phyloP scores from a whole-genome alignment of 2,797 vertebrate species.

The Ispidina picta region DNA sequence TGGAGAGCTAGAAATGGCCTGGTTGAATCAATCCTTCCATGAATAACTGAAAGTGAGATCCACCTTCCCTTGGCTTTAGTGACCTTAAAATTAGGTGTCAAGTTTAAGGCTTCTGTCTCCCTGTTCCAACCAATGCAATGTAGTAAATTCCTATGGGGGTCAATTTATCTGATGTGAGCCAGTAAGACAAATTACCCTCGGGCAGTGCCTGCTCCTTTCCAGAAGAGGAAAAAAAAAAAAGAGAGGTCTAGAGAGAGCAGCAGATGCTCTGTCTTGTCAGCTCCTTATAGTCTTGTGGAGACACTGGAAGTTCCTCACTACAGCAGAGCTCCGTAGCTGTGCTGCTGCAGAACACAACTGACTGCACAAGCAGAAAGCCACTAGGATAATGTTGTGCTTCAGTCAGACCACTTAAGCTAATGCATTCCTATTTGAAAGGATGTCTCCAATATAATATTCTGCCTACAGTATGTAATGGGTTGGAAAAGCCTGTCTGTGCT shows the following conservation, averaged over 20 bases:
- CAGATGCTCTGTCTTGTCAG: neutral
- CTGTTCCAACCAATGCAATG: neutral
- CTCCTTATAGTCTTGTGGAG: neutral
- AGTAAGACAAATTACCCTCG: neutral
- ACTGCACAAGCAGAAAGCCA: neutral
- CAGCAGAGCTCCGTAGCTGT: neutral
- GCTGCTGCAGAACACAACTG: neutral
- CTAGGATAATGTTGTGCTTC: neutral
- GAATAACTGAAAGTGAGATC: neutral
- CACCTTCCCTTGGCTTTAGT: neutral
- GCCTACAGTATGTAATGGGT: neutral
- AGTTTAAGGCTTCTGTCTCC: neutral
- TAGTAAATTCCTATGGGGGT: neutral
- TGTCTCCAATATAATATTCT: fast-evolving
- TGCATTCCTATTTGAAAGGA: neutral
- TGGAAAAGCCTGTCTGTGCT: neutral
- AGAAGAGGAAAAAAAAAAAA: neutral
- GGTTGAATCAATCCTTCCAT: neutral
- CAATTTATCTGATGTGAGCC: neutral
- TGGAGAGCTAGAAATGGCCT: neutral
- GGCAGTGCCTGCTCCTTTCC: neutral
- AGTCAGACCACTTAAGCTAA: neutral
- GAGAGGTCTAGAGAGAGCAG: neutral
- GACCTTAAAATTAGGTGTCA: neutral
- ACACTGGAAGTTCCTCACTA: neutral